Evolutionary conservation across 1,140 invertebrate genomes (phyloP), one percentile per base, ranked within the genome.

Genomic region (Atta colombica): DNA sequence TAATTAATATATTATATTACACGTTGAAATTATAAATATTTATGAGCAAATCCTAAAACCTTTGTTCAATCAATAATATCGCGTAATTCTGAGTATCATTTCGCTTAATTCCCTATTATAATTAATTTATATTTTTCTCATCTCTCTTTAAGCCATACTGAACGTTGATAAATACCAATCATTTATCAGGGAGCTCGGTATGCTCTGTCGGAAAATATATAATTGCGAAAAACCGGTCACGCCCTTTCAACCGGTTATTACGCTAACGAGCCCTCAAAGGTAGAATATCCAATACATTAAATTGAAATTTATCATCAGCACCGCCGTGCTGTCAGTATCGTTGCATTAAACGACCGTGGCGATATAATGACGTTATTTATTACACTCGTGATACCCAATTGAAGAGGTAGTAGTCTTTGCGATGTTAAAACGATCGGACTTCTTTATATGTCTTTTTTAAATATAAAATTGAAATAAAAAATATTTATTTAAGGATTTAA

Each of bases 231-330:
- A 74, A 65, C 63, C 28, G 53, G 28, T 68, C 45, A 31, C n/a
- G 49, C n/a, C 49, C 53, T 51, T 65, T 77, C 63, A 68, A 28
- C 75, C 74, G 63, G 49, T 85, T 85, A 85, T 85, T 78, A 85
- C 72, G 60, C 74, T 78, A 78, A 85, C 82, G 80, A 89, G 85
- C 87, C 85, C 74, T 78, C 82, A 77, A 85, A 85, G 77, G 53
- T 77, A 68, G 61, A 60, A 49, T 74, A 75, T 87, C 74, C 88
- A 69, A 90, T 90, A 87, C 85, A 90, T 90, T 90, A 89, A 90
- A 90, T 75, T 75, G 88, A 90, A 84, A 90, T 90, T 90, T 89
- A 90, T 90, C 88, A 90, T 89, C 74, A 89, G 74, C 85, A 80
- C 77, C 51, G 25, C 53, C 89, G 78, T 28, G 60, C 85, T 89